These are phyloP conservation scores for Lordiphosa stackelbergi DNA, from an alignment of 1,140 invertebrate species.

Conservation along the genomic window DNA sequence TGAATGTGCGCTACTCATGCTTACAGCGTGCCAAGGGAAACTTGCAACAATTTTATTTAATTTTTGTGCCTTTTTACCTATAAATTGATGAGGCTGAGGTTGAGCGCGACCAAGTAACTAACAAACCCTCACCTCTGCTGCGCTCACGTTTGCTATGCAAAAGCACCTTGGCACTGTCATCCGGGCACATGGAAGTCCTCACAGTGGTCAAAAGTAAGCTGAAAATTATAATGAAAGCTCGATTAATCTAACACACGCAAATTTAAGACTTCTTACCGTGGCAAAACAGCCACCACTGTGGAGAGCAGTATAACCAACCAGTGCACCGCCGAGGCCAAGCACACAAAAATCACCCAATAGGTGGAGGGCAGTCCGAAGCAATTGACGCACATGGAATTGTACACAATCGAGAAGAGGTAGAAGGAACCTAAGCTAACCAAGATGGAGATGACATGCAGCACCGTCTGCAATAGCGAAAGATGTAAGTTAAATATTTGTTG, in stretches of 20 bases:
- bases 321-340: slow-evolving; percentile 85
- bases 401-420: slow-evolving; percentile 90
- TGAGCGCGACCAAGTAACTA: slow-evolving; percentile 82
- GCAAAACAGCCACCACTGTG: slow-evolving; percentile 87
- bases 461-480: slow-evolving; percentile 84
- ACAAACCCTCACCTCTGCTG: slow-evolving; percentile 81
- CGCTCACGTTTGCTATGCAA: slow-evolving; percentile 77
- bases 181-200: slow-evolving; percentile 78
- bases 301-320: slow-evolving; percentile 89
- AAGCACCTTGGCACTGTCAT: slow-evolving; percentile 79
- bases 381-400: slow-evolving; percentile 87
- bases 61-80: slow-evolving; percentile 79
- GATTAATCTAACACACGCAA: background rate
- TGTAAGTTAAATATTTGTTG: slow-evolving; percentile 7
- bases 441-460: slow-evolving; percentile 89
- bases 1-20: slow-evolving; percentile 23
- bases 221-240: background rate
- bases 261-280: slow-evolving; percentile 82
- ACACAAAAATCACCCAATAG: slow-evolving; percentile 90
- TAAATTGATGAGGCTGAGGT: slow-evolving; percentile 82
- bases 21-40: slow-evolving; percentile 23
- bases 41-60: slow-evolving; percentile 14
- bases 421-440: slow-evolving; percentile 87
- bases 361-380: slow-evolving; percentile 89
- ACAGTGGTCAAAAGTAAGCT: slow-evolving; percentile 78